Base-by-base conservation (phyloP, 2,888 invertebrate species). In the Bibio marci region DNA sequence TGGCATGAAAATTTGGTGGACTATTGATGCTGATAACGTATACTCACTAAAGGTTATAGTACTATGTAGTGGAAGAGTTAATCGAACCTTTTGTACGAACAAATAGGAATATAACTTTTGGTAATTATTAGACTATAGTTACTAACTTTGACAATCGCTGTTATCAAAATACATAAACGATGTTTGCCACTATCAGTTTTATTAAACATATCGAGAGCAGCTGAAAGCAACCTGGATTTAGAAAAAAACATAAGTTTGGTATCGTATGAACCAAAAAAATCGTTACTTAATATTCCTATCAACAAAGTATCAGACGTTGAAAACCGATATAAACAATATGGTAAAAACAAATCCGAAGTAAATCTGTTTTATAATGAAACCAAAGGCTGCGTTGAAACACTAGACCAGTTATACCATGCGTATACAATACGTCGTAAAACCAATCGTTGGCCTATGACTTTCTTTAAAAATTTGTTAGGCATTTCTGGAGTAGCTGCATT, bases 371-470 rank as follows among this genome's bases (percentile, higher is more conserved):
- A 48, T 38, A 49, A 49, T 39, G 32, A 32, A 35, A 49, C 46
- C 18, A 47, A 47, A 43, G 44, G 43, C n/a, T 45, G 42, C 14
- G 45, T 45, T 17, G 49, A 48, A 33, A 43, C 45, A 14, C 43
- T 50, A 34, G 46, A 50, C 34, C 46, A 49, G 35, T 19, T 48
- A 38, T 39, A 39, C 22, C 41, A 36, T 32, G 38, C 17, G 10
- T 49, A 44, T 42, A 43, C 45, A 25, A 41, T 39, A 13, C 40
- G 42, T 36, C 38, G 43, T 27, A 45, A 44, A 41, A 46, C 47
- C 31, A 44, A 45, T 28, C 39, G 48, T 31, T 50, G 50, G 48
- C 48, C 46, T 15, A 30, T 48, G 33, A 35, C 43, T 15, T 27
- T 45, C 30, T 48, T 49, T 27, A 22, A 40, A 11, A 43, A 42